These are phyloP conservation scores for Machaerirhynchus nigripectus DNA, from an alignment of 2,113 vertebrate genomes.

Conservation along the genomic window DNA sequence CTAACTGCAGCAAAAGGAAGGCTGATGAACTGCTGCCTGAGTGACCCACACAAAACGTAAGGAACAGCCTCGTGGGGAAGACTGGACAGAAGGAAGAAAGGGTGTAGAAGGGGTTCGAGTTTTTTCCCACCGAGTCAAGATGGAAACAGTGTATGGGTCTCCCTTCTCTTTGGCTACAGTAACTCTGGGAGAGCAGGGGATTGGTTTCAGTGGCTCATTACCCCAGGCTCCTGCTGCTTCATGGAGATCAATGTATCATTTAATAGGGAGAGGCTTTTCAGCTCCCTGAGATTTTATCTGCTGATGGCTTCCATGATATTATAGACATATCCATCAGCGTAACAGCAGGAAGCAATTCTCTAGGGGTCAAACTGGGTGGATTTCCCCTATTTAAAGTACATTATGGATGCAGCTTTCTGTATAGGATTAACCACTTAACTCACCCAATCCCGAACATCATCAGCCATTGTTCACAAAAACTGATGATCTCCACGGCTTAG, in stretches of 20 bases:
- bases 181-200: background rate
- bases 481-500: conserved; percentile 37
- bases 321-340: conserved; percentile 15
- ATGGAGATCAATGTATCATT: conserved; percentile 30
- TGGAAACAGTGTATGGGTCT: background rate
- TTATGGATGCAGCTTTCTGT: conserved; percentile 51
- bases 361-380: conserved; percentile 21
- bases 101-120: background rate
- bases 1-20: background rate
- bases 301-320: conserved; percentile 35
- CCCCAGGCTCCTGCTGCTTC: background rate
- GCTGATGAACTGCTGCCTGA: background rate
- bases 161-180: background rate
- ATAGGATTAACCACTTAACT: conserved; percentile 57
- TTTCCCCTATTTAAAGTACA: conserved; percentile 19
- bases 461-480: conserved; percentile 43
- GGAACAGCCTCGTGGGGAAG: background rate
- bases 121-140: background rate
- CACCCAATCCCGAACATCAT: conserved; percentile 9
- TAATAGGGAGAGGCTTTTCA: conserved; percentile 35
- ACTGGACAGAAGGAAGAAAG: background rate
- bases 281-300: background rate
- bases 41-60: background rate
- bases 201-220: conserved; percentile 1
- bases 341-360: conserved; percentile 45